Percentiles rank a stretch among this genome's conserved stretches.
These are phyloP conservation scores for Euura lappo DNA, from an alignment of 1,140 invertebrate species.

Conservation along the genomic window DNA sequence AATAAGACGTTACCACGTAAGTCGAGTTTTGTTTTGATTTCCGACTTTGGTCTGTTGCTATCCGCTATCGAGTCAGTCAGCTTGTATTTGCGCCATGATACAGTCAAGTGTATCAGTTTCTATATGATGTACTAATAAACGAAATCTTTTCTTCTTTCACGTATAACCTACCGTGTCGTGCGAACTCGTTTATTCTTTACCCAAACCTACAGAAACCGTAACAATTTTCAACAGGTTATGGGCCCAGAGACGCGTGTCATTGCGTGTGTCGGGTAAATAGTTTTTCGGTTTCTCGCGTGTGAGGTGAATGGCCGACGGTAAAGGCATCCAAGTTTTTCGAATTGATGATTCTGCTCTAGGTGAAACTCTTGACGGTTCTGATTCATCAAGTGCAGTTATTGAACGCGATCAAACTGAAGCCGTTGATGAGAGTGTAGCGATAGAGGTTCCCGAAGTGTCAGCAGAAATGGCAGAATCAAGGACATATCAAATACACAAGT, in stretches of 20 bases:
- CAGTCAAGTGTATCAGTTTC: not conserved
- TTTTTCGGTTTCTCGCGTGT: not conserved
- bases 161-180: not conserved
- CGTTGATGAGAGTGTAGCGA: not conserved
- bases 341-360: not conserved
- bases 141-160: too few species aligned
- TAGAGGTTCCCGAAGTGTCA: not conserved
- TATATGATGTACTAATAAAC: not conserved
- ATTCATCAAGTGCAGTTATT: not conserved
- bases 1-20: not conserved
- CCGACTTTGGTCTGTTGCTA: not conserved
- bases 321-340: not conserved
- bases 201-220: not conserved
- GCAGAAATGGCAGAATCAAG: not conserved
- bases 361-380: not conserved
- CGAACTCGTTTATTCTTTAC: not conserved
- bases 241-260: not conserved
- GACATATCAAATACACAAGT: constrained; percentile 20
- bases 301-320: not conserved
- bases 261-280: not conserved
- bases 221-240: not conserved
- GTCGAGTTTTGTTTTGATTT: not conserved
- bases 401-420: not conserved
- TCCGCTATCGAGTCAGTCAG: not conserved
- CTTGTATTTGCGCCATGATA: not conserved